Evolutionary conservation across 2,888 invertebrate species (phyloP).

Genomic region (Erebia palarica): DNA sequence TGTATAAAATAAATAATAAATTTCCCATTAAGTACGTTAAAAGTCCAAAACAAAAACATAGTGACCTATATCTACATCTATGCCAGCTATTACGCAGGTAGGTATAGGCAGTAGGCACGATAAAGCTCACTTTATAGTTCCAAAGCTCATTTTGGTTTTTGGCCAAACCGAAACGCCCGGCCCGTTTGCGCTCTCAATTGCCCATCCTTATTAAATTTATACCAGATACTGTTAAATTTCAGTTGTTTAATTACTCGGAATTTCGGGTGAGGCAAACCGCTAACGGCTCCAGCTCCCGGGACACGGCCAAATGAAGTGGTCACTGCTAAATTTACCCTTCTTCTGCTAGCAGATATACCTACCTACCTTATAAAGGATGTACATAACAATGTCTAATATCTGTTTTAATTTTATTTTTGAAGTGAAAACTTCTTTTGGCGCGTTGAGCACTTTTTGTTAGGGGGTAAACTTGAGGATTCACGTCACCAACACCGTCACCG

Average conservation of each 20-base stretch:
- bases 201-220: constrained; percentile 80
- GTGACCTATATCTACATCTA: background rate
- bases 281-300: constrained; percentile 48
- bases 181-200: constrained; percentile 72
- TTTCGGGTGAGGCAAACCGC: constrained; percentile 69
- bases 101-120: background rate
- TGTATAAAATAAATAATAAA: background rate
- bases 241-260: constrained; percentile 78
- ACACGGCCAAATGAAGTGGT: constrained; percentile 53
- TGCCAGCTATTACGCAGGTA: background rate
- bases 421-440: too few relatives aligned
- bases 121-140: constrained; percentile 24
- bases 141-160: constrained; percentile 70
- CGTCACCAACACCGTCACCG: too few relatives aligned
- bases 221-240: constrained; percentile 77
- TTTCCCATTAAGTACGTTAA: background rate
- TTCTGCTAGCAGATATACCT: background rate
- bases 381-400: too few relatives aligned
- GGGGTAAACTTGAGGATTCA: too few relatives aligned
- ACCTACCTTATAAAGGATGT: too few relatives aligned
- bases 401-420: too few relatives aligned
- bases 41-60: background rate
- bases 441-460: too few relatives aligned
- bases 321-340: constrained; percentile 20
- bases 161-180: constrained; percentile 74